phyloP scores from a whole-genome alignment of 2,113 vertebrate genomes.

The Chaetodon auriga region DNA sequence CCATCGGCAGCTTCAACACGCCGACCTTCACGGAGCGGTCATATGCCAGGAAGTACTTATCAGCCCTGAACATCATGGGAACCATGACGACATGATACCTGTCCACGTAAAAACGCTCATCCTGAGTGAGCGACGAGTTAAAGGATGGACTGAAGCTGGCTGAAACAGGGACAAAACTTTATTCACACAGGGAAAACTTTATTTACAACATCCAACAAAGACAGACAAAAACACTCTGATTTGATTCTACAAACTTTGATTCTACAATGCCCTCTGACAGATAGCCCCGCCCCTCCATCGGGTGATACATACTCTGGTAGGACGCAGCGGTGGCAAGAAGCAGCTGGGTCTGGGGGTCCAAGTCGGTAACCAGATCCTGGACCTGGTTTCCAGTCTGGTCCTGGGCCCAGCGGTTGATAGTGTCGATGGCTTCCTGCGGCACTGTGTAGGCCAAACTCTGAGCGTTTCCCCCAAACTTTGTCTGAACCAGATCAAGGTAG shows the following conservation, averaged over 20 bases:
- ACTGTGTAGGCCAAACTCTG: constrained; percentile 79
- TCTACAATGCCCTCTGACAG: background rate
- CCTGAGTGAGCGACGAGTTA: constrained; percentile 83
- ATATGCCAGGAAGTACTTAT: constrained; percentile 86
- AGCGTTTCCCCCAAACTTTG: constrained; percentile 83
- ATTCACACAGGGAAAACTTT: background rate
- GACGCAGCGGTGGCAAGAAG: constrained; percentile 84
- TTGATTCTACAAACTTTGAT: too few relatives aligned
- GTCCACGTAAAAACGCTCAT: constrained; percentile 89
- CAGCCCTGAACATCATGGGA: constrained; percentile 91
- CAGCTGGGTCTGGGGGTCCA: constrained; percentile 84
- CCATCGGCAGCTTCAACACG: constrained; percentile 89
- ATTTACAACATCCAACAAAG: too few relatives aligned
- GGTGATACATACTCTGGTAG: constrained; percentile 84
- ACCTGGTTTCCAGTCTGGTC: constrained; percentile 82
- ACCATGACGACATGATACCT: constrained; percentile 86
- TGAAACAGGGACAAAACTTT: constrained; percentile 56
- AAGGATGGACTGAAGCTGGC: constrained; percentile 88
- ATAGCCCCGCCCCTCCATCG: too few relatives aligned
- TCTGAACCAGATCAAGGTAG: constrained; percentile 84
- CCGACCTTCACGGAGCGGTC: constrained; percentile 86
- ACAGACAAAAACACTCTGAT: too few relatives aligned
- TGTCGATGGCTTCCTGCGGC: constrained; percentile 65
- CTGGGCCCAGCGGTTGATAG: constrained; percentile 84
- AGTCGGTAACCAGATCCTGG: constrained; percentile 74